Evolutionary conservation across 2,113 vertebrate genomes (phyloP), one percentile per base, ranked within the genome.

Genomic region (Corythaeola cristata): DNA sequence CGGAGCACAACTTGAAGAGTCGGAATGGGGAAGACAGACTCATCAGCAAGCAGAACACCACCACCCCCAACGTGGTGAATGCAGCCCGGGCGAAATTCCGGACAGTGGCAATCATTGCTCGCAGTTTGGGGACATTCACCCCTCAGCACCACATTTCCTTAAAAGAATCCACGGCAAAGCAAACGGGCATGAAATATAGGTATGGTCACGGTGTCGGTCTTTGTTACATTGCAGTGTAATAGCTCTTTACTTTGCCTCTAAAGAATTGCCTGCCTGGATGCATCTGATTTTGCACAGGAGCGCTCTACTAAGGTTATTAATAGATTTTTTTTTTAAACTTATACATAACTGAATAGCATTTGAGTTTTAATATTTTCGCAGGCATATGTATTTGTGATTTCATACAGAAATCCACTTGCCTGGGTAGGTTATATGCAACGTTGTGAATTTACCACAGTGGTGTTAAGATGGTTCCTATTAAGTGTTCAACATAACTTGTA

Each of bases 111-210:
- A 99, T 99, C 97, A 99, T 99, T 22, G 99, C 99, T 20, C 98
- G 99, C 96, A 99, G 99, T 97, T 96, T 99, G 84, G 99, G 99
- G 88, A 99, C 99, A 33, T 99, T 99, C 93, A 99, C 99, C 7
- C 99, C 99, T 2, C 98, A 99, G 93, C 99, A 99, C 22, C 99
- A 99, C 98, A 99, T 99, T 97, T 99, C 99, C 7, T 98, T 99
- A 95, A 99, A 99, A 96, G 99, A 99, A 98, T 99, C 99, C 76
- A 99, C 99, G 1, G 99, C 99, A 35, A 99, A 99, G 97, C 99
- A 99, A 98, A 99, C 99, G 50, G 99, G 99, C 97, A 99, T 99
- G 99, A 99, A 99, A 98, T 99, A 99, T 98, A 99, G 99, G 99
- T 99, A 99, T 96, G 99, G 95, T 91, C 30, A 53, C 22, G 5